A percentile compares a stretch with the other conserved stretches of the same genome.
phyloP scores from a whole-genome alignment of 2,797 vertebrate species.

The Coccyzus lansbergi region DNA sequence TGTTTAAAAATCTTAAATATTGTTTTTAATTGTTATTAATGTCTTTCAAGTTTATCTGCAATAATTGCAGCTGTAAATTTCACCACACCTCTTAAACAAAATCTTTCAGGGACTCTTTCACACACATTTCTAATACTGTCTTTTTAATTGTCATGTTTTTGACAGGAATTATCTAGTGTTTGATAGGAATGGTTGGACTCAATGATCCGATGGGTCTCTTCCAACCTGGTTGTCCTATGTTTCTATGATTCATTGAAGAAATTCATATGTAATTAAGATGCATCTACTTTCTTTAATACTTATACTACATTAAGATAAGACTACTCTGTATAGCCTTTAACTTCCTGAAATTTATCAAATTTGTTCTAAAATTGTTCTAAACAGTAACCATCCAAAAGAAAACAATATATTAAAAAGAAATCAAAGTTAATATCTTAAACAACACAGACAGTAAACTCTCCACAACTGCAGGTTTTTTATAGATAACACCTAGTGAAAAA shows the following conservation, averaged over 20 bases:
- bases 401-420: neutral
- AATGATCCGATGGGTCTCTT: too few relatives aligned
- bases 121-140: neutral
- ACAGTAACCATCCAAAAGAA: neutral
- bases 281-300: neutral
- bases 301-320: neutral
- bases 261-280: neutral
- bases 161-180: too few relatives aligned
- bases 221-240: too few relatives aligned
- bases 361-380: neutral
- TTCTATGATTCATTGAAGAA: too few relatives aligned
- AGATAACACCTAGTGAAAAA: neutral
- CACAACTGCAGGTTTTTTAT: neutral
- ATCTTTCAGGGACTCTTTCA: neutral
- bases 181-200: too few relatives aligned
- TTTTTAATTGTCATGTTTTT: constrained; percentile 25
- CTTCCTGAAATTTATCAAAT: neutral
- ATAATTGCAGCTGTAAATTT: neutral
- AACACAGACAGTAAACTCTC: neutral
- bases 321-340: neutral
- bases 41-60: neutral
- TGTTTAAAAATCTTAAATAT: neutral
- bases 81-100: neutral
- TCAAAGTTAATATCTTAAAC: neutral
- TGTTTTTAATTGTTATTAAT: neutral